Evolutionary conservation across 2,797 vertebrate species (phyloP), one percentile per base, ranked within the genome.

Genomic region (Micromesistius poutassou): DNA sequence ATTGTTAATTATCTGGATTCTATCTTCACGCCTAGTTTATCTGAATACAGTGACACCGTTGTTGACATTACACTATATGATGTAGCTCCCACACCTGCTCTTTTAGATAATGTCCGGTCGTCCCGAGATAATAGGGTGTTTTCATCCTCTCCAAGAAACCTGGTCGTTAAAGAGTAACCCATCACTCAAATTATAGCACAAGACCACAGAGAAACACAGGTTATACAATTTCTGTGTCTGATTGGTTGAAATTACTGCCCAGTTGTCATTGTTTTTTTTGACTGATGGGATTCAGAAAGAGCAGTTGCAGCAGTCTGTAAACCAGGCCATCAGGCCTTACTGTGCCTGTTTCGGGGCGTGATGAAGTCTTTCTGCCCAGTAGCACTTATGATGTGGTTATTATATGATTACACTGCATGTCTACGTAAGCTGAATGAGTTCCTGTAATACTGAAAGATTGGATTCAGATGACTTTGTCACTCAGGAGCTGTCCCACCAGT

Each of bases 71-170:
- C 55, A 62, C 55, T 1, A 62, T 19, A 87, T 40, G 35, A 35
- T 38, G 30, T 5, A 10, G 30, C 62, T n/a, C n/a, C 78, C 84
- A 79, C 70, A 72, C 50, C 74, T 70, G 13, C 0, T 80, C 30
- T 4, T 81, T 79, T 50, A 50, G 81, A 77, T 82, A 42, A 81
- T 28, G 76, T 79, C 31, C 74, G 68, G 28, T 76, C 72, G 80
- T 77, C 55, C 22, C 55, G 5, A 78, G 78, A 42, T 88, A 80
- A 89, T 83, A 72, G 71, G n/a, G 8, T 31, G 62, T 78, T 85
- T 35, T 82, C 30, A 46, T 38, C 80, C 83, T 86, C 75, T 76
- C 30, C 35, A 72, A 33, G 16, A 70, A 72, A 85, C 83, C 83
- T 78, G 78, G 55, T 79, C 77, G 80, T 91, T 85, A 78, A 62